Base-by-base conservation (phyloP, 2,888 invertebrate genomes). In the Pelosia muscerda region DNA sequence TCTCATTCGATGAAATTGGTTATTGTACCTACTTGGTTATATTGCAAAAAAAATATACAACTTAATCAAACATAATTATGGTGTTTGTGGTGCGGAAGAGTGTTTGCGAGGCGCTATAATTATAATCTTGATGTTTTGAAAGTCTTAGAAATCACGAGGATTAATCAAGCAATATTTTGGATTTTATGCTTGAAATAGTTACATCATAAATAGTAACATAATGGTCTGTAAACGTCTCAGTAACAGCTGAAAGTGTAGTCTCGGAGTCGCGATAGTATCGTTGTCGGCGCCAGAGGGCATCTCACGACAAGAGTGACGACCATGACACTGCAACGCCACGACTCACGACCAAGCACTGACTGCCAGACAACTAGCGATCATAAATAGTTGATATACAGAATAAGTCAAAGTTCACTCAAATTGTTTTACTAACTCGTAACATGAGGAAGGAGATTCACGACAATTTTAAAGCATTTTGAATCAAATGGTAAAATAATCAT, bases 151-250 rank as follows among this genome's bases (percentile, higher is more conserved):
- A 55, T 13, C 25, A 55, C 13, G 25, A 31, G 57, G 19, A 69
- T 71, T 15, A 49, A 55, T 31, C 31, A 66, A 71, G 66, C 68
- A 58, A 79, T 74, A 74, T 76, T 77, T 79, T 65, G 42, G 63
- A 81, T 82, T 85, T 80, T 84, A 84, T 81, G 79, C 65, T 77
- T 77, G 72, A 76, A 83, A 83, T 84, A 79, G 74, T 73, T 76
- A 79, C 78, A 82, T 84, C 86, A 83, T 88, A 87, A 88, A 88
- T 87, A 86, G 80, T 63, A 75, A 77, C 73, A 85, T 88, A 88
- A 88, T 89, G 86, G 90, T 81, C 88, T 84, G 90, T 88, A 88
- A 89, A 88, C 81, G 85, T 86, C 86, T 79, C 77, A 79, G 81
- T 77, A 84, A 85, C 84, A 84, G 83, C 82, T 85, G 84, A 83